These are phyloP conservation scores for Drosophila monieri DNA, from an alignment of 2,888 invertebrate species.

Conservation along the genomic window DNA sequence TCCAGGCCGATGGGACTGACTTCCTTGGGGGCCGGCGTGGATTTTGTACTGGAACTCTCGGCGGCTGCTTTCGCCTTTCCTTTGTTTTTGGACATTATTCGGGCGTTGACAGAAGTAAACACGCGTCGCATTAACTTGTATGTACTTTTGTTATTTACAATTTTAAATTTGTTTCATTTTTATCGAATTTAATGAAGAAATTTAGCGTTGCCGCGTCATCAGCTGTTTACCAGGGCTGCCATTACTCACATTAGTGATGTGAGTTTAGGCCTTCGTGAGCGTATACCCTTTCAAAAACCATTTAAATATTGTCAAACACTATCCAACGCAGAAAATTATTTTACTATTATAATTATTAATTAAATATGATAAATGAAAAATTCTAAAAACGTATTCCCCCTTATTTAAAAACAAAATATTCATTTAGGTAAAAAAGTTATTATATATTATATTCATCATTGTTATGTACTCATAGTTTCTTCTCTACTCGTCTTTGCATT, in stretches of 20 bases:
- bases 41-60: slow-evolving; percentile 7
- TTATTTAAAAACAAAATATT: neutral
- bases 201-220: neutral
- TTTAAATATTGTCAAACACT: neutral
- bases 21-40: slow-evolving; percentile 11
- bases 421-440: slow-evolving; percentile 75
- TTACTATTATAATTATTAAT: too few relatives aligned
- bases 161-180: slow-evolving; percentile 19
- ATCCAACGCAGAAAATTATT: too few relatives aligned
- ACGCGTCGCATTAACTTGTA: slow-evolving; percentile 58
- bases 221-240: slow-evolving; percentile 43
- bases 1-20: slow-evolving; percentile 83
- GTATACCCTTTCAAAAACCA: neutral
- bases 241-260: slow-evolving; percentile 6
- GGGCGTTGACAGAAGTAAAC: slow-evolving; percentile 31
- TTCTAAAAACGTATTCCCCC: too few relatives aligned
- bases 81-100: slow-evolving; percentile 77
- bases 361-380: too few relatives aligned
- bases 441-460: slow-evolving; percentile 67
- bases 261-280: neutral
- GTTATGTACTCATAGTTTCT: slow-evolving; percentile 57
- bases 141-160: slow-evolving; percentile 4
- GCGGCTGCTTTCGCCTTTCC: slow-evolving; percentile 54
- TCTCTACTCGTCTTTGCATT: slow-evolving; percentile 59
- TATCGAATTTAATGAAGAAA: slow-evolving; percentile 6